Percentiles rank a stretch among this genome's conserved stretches.
phyloP scores from a whole-genome alignment of 2,113 vertebrate genomes.

The Okapia johnstoni region DNA sequence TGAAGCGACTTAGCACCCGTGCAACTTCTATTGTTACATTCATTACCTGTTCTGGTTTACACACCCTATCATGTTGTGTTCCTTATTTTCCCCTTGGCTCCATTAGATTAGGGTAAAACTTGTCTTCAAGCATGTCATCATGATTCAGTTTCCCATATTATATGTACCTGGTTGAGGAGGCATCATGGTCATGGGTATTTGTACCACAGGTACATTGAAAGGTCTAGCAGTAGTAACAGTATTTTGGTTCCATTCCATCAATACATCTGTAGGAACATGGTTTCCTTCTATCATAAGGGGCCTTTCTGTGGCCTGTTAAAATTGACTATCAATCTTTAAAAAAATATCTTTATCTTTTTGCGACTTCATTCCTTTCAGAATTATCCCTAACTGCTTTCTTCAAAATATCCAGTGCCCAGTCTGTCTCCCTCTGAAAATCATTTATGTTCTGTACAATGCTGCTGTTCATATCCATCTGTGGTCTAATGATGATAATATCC shows the following conservation, averaged over 20 bases:
- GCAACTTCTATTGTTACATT: background rate
- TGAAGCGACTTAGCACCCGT: background rate
- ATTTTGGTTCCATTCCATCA: background rate
- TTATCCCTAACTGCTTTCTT: background rate
- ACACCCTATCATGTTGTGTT: background rate
- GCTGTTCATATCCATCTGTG: background rate
- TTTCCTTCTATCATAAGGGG: background rate
- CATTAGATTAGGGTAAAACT: background rate
- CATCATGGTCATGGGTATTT: background rate
- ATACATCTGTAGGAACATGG: background rate
- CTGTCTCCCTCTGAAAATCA: background rate
- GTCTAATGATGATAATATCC: background rate
- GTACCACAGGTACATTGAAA: background rate
- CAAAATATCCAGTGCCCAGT: background rate
- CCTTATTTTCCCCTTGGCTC: background rate
- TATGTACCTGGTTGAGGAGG: background rate
- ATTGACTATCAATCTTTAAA: background rate
- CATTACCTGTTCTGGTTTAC: background rate
- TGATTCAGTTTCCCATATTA: background rate
- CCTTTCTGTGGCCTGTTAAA: background rate
- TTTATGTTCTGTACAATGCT: background rate
- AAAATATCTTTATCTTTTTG: background rate
- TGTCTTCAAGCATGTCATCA: background rate
- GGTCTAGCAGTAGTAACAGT: background rate
- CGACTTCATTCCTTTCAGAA: background rate